A percentile compares a stretch with the other conserved stretches of the same genome.
Evolutionary conservation across 2,113 vertebrate genomes (phyloP).

Genomic region (Crotophaga sulcirostris): DNA sequence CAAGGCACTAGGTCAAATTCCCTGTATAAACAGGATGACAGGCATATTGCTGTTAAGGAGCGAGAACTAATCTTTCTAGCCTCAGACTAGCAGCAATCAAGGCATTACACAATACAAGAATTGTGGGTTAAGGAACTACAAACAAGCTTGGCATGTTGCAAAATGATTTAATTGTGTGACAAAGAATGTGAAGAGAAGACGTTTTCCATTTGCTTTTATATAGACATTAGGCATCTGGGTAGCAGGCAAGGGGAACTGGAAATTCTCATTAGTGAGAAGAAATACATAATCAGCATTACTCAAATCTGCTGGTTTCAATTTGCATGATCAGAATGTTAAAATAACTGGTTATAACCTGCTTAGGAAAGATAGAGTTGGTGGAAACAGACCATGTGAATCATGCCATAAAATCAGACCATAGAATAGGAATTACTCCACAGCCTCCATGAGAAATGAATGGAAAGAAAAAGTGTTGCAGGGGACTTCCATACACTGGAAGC

Average conservation of each 20-base stretch:
- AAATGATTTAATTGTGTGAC: conserved; percentile 34
- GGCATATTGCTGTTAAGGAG: not conserved
- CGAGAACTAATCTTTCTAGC: not conserved
- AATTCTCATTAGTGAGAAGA: conserved; percentile 57
- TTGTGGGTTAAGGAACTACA: conserved; percentile 29
- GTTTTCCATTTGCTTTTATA: conserved; percentile 38
- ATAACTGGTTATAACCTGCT: conserved; percentile 56
- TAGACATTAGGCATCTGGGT: not conserved
- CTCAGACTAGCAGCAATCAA: not conserved
- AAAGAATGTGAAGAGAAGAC: conserved; percentile 41
- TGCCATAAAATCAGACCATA: not conserved
- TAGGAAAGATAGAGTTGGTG: not conserved
- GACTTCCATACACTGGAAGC: not conserved
- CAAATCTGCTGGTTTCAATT: conserved; percentile 51
- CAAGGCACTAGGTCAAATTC: not conserved
- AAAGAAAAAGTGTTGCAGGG: not conserved
- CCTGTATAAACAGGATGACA: conserved; percentile 9
- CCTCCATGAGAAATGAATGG: not conserved
- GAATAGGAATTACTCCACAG: not conserved
- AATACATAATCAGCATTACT: conserved; percentile 60
- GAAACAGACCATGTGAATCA: conserved; percentile 36
- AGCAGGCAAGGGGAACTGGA: conserved; percentile 45
- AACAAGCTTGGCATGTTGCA: conserved; percentile 21
- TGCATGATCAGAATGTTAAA: conserved; percentile 35
- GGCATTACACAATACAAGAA: not conserved